Percentiles rank a stretch among this genome's conserved stretches.
Conservation (phyloP, 2,113 vertebrate species). For the Hemiscyllium ocellatum region DNA sequence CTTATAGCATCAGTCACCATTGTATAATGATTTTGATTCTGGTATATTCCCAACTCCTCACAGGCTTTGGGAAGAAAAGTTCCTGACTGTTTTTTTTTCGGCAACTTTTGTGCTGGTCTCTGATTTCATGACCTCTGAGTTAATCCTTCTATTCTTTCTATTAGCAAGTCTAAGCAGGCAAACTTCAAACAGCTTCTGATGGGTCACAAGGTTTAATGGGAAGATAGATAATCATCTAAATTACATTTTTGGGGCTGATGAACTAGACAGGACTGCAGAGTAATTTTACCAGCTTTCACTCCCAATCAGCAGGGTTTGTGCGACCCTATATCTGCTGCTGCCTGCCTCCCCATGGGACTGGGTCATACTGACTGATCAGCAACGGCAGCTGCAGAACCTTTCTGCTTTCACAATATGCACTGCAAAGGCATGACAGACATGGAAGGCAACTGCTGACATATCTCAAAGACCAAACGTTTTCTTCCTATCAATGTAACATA, state of each 20-base stretch:
- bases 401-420: conserved; percentile 53
- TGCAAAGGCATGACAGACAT: conserved; percentile 54
- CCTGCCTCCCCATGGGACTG: conserved; percentile 49
- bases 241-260: conserved; percentile 69
- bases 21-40: not conserved
- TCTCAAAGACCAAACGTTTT: conserved; percentile 50
- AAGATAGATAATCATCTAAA: conserved; percentile 71
- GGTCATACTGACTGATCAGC: conserved; percentile 58
- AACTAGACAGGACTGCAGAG: conserved; percentile 60
- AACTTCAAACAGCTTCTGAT: conserved; percentile 68
- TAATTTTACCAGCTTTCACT: conserved; percentile 56
- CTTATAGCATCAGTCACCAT: not conserved
- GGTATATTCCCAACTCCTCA: not conserved
- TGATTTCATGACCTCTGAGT: conserved; percentile 59
- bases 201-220: conserved; percentile 68
- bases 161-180: conserved; percentile 65
- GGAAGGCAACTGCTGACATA: conserved; percentile 58
- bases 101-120: conserved; percentile 51
- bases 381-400: conserved; percentile 64
- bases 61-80: not conserved
- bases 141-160: conserved; percentile 68
- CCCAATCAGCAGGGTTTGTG: conserved; percentile 57
- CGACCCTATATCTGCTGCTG: conserved; percentile 51
- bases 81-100: not conserved
- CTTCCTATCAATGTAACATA: conserved; percentile 59